Base-by-base conservation (phyloP, 2,797 vertebrate species). In the Microctenopoma stevenorrisi region DNA sequence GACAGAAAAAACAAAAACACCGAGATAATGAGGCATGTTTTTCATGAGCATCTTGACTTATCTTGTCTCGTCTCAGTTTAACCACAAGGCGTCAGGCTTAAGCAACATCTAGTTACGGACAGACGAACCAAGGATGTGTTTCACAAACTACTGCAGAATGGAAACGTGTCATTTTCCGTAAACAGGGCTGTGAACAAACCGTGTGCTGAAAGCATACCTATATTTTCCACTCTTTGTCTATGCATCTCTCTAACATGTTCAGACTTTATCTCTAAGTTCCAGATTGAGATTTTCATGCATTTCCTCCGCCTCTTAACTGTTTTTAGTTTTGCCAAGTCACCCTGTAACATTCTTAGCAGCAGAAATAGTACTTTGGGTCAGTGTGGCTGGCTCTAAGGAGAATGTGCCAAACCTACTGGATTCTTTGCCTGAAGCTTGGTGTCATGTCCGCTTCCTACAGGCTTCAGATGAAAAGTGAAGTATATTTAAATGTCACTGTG, bases 1-100 rank as follows among this genome's bases (percentile, higher is more conserved):
- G 2, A 37, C 11, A 63, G 15, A 22, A 33, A 25, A n/a, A 22
- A 22, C 22, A 22, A 40, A 52, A 10, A 0, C 14, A 51, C 0
- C 5, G 37, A 25, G 10, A 43, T 15, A 43, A 43, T 2, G 15
- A 5, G 0, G 14, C 2, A 5, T 1, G 13, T 43, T 15, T 5
- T 46, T n/a, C 5, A 8, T 9, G 6, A 46, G 43, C 42, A n/a
- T 46, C 43, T 7, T 16, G 16, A 4, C 7, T 46, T 3, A n/a
- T 3, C 5, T 46, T 46, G 15, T 46, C 15, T 11, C 9, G 3
- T 51, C 14, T 18, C 42, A 30, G 6, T 1, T 5, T 49, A 46
- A 42, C 76, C 73, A 77, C 57, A 35, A 60, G 76, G 74, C 16
- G 56, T 60, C 81, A 72, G 66, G 14, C n/a, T 77, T 37, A 1